Percentiles rank a stretch among this genome's conserved stretches.
phyloP scores from a whole-genome alignment of 2,113 vertebrate genomes.

The Canis aureus region DNA sequence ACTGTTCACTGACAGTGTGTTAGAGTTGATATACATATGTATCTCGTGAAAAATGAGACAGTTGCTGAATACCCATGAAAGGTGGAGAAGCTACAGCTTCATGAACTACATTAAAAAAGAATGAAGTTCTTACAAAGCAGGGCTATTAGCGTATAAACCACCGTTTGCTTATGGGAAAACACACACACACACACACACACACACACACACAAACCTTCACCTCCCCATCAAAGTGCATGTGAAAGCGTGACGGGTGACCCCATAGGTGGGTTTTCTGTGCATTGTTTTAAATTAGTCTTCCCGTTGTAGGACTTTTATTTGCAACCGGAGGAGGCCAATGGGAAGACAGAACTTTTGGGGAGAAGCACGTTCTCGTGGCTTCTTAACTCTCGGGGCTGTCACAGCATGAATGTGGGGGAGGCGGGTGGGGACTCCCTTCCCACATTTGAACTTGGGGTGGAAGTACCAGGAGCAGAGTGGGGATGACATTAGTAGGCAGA shows the following conservation, averaged over 20 bases:
- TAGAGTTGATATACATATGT: constrained; percentile 85
- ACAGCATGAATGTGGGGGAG: not conserved
- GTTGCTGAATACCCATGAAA: constrained; percentile 61
- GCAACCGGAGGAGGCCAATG: not conserved
- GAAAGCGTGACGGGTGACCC: not conserved
- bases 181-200: no score
- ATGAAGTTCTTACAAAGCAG: constrained; percentile 58
- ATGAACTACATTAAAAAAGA: constrained; percentile 68
- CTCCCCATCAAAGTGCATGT: not conserved
- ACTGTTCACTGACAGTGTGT: constrained; percentile 85
- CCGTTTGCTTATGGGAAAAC: not conserved
- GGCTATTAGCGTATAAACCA: constrained; percentile 3
- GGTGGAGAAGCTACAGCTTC: constrained; percentile 65
- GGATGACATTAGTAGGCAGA: not conserved
- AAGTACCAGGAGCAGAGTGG: not conserved
- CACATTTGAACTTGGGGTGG: not conserved
- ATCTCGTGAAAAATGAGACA: constrained; percentile 79
- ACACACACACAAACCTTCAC: not conserved
- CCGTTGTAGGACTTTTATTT: constrained; percentile 31
- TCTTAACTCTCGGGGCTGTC: not conserved
- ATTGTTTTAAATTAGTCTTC: not conserved
- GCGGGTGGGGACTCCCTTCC: not conserved
- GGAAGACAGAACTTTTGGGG: not conserved
- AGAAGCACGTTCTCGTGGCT: not conserved
- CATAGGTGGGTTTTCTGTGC: not conserved